Conservation (phyloP, 2,888 invertebrate genomes). For the Carterocephalus palaemon region DNA sequence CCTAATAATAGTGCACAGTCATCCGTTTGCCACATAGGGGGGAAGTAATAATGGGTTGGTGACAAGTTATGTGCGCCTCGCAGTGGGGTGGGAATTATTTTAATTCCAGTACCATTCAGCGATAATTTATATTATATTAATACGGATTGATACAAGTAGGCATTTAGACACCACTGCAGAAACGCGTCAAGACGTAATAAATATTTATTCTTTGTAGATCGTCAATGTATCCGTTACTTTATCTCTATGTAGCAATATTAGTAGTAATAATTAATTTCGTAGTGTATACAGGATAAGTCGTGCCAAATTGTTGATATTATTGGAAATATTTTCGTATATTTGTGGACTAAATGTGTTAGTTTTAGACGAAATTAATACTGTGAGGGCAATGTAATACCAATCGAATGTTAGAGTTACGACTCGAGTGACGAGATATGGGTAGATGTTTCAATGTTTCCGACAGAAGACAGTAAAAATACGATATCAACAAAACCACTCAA, state of each 20-base stretch:
- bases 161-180: no score
- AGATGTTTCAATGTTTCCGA: background rate
- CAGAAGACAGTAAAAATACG: background rate
- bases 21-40: no score
- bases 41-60: no score
- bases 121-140: no score
- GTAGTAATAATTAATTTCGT: conserved; percentile 20
- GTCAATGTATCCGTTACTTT: conserved; percentile 37
- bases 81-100: no score
- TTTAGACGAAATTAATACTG: conserved; percentile 22
- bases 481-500: background rate
- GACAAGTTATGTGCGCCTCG: no score
- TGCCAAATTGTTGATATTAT: conserved; percentile 73
- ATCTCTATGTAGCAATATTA: conserved; percentile 29
- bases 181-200: conserved; percentile 19
- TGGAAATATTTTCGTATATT: conserved; percentile 29
- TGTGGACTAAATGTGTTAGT: conserved; percentile 29
- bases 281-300: conserved; percentile 36
- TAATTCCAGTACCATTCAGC: no score
- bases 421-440: conserved; percentile 4
- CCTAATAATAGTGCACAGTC: no score
- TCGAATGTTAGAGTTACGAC: conserved; percentile 36
- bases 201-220: conserved; percentile 31
- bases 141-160: no score
- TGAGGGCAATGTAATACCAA: conserved; percentile 69